Evolutionary conservation across 1,140 invertebrate genomes (phyloP).

Genomic region (Mylabris phalerata): DNA sequence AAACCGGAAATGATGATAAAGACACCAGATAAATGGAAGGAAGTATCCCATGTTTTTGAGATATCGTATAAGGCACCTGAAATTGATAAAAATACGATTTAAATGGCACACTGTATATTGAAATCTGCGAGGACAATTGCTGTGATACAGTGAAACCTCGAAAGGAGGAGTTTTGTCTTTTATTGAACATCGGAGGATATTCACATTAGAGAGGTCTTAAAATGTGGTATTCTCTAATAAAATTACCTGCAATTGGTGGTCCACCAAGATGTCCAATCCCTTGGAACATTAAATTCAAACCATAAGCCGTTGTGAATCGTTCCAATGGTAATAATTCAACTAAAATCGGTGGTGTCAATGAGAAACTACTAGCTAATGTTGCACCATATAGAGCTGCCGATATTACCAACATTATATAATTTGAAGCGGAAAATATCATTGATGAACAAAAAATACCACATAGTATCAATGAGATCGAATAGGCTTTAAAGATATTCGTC

Average conservation of each 20-base stretch:
- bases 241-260: slow-evolving; percentile 52
- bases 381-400: slow-evolving; percentile 68
- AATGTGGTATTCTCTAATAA: no score
- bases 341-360: slow-evolving; percentile 80
- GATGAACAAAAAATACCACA: slow-evolving; percentile 65
- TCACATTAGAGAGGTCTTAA: no score
- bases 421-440: slow-evolving; percentile 61
- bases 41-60: slow-evolving; percentile 62
- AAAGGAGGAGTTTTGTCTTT: no score
- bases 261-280: slow-evolving; percentile 60
- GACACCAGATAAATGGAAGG: slow-evolving; percentile 67
- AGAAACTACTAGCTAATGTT: slow-evolving; percentile 80
- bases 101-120: neutral
- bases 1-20: slow-evolving; percentile 71
- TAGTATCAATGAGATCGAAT: slow-evolving; percentile 61
- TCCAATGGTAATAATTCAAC: slow-evolving; percentile 74
- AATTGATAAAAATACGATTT: slow-evolving; percentile 1
- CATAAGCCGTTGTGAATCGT: slow-evolving; percentile 81
- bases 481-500: slow-evolving; percentile 81
- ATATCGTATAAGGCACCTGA: slow-evolving; percentile 44
- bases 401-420: slow-evolving; percentile 51
- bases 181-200: no score
- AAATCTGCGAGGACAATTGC: no score
- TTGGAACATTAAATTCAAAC: slow-evolving; percentile 77
- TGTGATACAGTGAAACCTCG: no score